phyloP scores from a whole-genome alignment of 2,888 invertebrate genomes.

The Pegoplata infirma region DNA sequence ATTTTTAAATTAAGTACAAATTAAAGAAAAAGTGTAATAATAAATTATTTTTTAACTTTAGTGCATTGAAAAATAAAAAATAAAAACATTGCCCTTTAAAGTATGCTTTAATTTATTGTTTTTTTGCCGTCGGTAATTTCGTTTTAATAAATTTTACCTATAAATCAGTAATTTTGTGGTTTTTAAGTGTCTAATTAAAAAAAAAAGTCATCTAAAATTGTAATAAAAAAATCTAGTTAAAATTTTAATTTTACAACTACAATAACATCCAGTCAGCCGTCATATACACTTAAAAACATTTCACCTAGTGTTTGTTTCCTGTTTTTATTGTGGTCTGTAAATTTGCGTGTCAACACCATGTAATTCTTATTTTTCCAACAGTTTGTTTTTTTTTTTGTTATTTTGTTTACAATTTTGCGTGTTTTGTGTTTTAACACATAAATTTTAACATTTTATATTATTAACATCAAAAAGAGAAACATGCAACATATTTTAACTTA shows the following conservation, averaged over 20 bases:
- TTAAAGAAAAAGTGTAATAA: conserved; percentile 11
- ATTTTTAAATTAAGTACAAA: background rate
- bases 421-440: conserved; percentile 13
- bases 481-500: conserved; percentile 19
- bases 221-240: background rate
- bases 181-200: conserved; percentile 2
- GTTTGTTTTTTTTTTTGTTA: conserved; percentile 14
- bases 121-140: background rate
- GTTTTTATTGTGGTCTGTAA: conserved; percentile 18
- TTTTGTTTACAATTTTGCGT: conserved; percentile 6
- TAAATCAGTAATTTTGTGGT: background rate
- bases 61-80: no score
- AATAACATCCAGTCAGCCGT: background rate
- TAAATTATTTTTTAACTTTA: background rate
- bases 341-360: conserved; percentile 59
- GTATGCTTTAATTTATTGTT: background rate
- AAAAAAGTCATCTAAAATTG: background rate
- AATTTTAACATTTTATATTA: background rate
- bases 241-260: background rate
- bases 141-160: no score
- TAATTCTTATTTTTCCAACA: conserved; percentile 30
- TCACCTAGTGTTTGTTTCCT: conserved; percentile 26
- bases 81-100: conserved; percentile 8
- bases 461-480: conserved; percentile 24
- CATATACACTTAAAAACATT: background rate